These are phyloP conservation scores for Gymnoscopelus microlampas DNA, from an alignment of 2,797 vertebrate genomes.

Conservation along the genomic window DNA sequence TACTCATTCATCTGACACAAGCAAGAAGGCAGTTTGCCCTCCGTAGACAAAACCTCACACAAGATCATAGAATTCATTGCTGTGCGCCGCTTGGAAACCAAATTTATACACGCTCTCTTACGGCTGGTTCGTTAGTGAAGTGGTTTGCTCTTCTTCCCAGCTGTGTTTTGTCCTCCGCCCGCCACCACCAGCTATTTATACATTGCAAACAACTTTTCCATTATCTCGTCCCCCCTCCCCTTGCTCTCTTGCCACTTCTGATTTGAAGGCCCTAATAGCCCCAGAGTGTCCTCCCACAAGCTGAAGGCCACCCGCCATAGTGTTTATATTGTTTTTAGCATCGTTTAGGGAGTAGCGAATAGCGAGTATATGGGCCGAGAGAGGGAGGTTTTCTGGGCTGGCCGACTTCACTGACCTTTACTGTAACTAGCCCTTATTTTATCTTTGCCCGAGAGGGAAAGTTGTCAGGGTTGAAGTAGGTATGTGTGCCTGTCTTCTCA, in stretches of 20 bases:
- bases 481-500: constrained; percentile 4
- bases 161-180: constrained; percentile 56
- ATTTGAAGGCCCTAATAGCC: constrained; percentile 29
- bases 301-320: constrained; percentile 10
- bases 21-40: constrained; percentile 49
- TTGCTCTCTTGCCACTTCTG: constrained; percentile 33
- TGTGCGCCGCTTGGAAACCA: constrained; percentile 30
- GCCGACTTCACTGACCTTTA: constrained; percentile 33
- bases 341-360: neutral
- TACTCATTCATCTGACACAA: constrained; percentile 67
- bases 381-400: neutral
- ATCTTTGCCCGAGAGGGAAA: constrained; percentile 21
- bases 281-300: constrained; percentile 20
- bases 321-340: constrained; percentile 11
- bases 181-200: constrained; percentile 64
- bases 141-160: constrained; percentile 49
- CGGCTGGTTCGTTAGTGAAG: constrained; percentile 37
- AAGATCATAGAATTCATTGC: constrained; percentile 42
- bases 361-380: neutral
- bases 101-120: constrained; percentile 45
- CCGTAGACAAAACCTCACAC: constrained; percentile 38
- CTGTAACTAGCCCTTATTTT: too few species aligned
- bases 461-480: constrained; percentile 43
- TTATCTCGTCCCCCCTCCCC: constrained; percentile 51
- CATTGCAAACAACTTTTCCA: constrained; percentile 58